phyloP scores from a whole-genome alignment of 2,113 vertebrate species.

The Aldabrachelys gigantea region DNA sequence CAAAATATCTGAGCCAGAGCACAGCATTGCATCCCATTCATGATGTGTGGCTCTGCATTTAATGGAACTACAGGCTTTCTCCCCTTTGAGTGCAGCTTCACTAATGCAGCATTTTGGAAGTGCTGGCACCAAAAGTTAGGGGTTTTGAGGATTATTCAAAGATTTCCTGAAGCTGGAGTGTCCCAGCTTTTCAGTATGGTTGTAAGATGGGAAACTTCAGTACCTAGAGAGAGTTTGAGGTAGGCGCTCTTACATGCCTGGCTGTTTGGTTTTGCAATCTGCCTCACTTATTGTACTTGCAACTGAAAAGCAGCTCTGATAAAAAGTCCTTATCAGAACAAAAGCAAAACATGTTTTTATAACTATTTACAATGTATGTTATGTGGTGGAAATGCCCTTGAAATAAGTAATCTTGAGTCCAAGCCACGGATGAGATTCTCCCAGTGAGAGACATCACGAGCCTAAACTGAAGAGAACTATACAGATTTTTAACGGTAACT shows the following conservation, averaged over 20 bases:
- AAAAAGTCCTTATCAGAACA: not conserved
- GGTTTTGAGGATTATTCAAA: no score
- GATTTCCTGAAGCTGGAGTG: not conserved
- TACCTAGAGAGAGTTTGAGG: no score
- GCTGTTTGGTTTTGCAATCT: not conserved
- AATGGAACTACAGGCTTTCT: not conserved
- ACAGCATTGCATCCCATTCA: rapidly evolving
- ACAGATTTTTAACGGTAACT: not conserved
- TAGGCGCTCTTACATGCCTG: no score
- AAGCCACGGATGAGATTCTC: not conserved
- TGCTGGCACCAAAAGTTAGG: not conserved
- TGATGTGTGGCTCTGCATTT: not conserved
- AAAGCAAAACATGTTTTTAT: not conserved
- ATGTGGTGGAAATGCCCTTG: not conserved
- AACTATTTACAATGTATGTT: not conserved
- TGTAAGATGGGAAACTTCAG: not conserved
- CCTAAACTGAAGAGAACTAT: not conserved
- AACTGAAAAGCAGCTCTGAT: not conserved
- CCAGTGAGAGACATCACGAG: not conserved
- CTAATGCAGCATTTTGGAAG: not conserved
- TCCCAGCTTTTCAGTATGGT: not conserved
- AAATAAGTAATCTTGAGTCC: not conserved
- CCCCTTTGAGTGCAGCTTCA: not conserved
- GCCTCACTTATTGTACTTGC: not conserved
- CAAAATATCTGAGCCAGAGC: not conserved